Conservation (phyloP, 2,113 vertebrate species). For the Daphoenositta chrysoptera region DNA sequence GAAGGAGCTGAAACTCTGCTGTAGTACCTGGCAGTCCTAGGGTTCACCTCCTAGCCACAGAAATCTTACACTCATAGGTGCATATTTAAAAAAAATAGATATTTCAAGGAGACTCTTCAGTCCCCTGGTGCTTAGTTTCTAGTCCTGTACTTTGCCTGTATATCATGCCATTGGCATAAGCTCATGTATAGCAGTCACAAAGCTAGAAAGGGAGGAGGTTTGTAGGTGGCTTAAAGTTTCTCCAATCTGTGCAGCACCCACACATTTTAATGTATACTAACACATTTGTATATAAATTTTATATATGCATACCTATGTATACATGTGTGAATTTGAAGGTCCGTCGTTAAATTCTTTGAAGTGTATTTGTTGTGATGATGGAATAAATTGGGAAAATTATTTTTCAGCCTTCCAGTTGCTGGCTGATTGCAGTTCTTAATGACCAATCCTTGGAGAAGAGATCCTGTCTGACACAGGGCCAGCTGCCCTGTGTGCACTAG, state of each 20-base stretch:
- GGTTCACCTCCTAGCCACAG: background rate
- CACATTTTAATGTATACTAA: background rate
- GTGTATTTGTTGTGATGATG: background rate
- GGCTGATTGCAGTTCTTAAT: background rate
- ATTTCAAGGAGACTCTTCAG: background rate
- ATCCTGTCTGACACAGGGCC: background rate
- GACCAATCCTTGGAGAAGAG: background rate
- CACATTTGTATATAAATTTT: background rate
- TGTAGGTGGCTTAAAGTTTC: background rate
- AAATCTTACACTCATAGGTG: background rate
- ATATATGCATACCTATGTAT: background rate
- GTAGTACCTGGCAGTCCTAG: background rate
- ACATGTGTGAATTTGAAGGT: background rate
- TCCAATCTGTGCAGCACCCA: background rate
- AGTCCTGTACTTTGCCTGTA: background rate
- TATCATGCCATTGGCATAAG: background rate
- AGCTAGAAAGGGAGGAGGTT: background rate
- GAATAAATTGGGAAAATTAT: background rate
- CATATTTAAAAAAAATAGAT: background rate
- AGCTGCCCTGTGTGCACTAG: rapidly evolving
- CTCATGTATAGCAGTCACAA: background rate
- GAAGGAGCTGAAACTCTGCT: background rate
- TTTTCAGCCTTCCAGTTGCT: background rate
- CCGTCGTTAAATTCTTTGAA: background rate
- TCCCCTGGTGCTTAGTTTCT: background rate